These are phyloP conservation scores for Macaria notata DNA, from an alignment of 2,888 invertebrate species.

Conservation along the genomic window DNA sequence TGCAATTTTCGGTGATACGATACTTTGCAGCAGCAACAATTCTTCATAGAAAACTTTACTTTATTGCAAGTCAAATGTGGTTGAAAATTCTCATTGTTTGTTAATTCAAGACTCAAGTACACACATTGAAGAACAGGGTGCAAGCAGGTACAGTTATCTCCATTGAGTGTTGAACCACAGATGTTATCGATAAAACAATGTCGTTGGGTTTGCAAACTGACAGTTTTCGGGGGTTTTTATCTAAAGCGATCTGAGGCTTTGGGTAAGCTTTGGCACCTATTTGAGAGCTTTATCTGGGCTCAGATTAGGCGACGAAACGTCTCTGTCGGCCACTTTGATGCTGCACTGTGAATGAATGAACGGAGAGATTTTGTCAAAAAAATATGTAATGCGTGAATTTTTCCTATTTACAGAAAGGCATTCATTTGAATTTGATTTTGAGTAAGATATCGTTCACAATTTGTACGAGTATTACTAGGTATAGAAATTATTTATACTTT, in stretches of 20 bases:
- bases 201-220: constrained; percentile 65
- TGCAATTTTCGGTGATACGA: neutral
- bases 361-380: neutral
- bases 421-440: too few relatives aligned
- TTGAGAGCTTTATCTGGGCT: constrained; percentile 35
- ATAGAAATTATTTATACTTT: too few relatives aligned
- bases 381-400: neutral
- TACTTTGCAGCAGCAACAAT: neutral
- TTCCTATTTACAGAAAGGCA: too few relatives aligned
- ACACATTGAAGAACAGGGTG: constrained; percentile 54
- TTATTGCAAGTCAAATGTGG: neutral
- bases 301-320: constrained; percentile 21
- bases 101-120: constrained; percentile 29
- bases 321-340: constrained; percentile 31
- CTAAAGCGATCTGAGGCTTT: constrained; percentile 30
- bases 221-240: constrained; percentile 42
- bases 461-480: too few relatives aligned
- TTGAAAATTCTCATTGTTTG: constrained; percentile 20
- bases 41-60: constrained; percentile 4
- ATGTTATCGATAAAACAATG: constrained; percentile 78
- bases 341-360: constrained; percentile 22
- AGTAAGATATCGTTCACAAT: too few relatives aligned
- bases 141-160: constrained; percentile 70
- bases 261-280: constrained; percentile 42
- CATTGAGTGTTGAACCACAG: constrained; percentile 67